phyloP scores from a whole-genome alignment of 2,113 vertebrate species.

The Microcebus ravelobensis region DNA sequence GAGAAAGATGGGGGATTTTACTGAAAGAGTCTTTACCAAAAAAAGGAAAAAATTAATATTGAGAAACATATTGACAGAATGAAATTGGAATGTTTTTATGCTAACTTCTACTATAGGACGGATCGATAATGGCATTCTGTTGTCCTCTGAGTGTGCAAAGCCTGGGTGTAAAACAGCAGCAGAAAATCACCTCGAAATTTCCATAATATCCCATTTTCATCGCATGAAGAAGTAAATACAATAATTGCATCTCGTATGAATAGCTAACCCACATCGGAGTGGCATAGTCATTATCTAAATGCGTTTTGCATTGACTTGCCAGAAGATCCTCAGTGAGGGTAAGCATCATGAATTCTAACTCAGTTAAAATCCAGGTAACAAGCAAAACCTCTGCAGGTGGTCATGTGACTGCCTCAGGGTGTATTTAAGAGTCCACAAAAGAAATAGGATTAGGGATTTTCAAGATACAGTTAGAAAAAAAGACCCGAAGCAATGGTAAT shows the following conservation, averaged over 20 bases:
- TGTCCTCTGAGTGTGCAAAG: constrained; percentile 51
- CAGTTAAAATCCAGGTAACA: constrained; percentile 61
- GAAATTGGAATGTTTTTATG: constrained; percentile 37
- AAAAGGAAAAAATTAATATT: constrained; percentile 43
- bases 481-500: background rate
- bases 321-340: constrained; percentile 17
- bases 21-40: constrained; percentile 47
- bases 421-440: background rate
- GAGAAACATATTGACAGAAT: constrained; percentile 49
- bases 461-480: constrained; percentile 17
- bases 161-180: background rate
- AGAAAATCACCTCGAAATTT: constrained; percentile 44
- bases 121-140: constrained; percentile 48
- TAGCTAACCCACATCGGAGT: constrained; percentile 69
- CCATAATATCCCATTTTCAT: constrained; percentile 51
- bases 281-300: constrained; percentile 72
- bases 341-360: constrained; percentile 31
- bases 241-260: constrained; percentile 71
- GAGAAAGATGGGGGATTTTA: constrained; percentile 58
- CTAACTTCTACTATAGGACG: constrained; percentile 41
- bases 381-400: background rate
- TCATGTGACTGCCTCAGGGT: background rate
- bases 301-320: constrained; percentile 48
- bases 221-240: constrained; percentile 54
- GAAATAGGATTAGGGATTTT: background rate